Evolutionary conservation across 1,140 invertebrate genomes (phyloP).

Genomic region (Drosophila fuyamai): DNA sequence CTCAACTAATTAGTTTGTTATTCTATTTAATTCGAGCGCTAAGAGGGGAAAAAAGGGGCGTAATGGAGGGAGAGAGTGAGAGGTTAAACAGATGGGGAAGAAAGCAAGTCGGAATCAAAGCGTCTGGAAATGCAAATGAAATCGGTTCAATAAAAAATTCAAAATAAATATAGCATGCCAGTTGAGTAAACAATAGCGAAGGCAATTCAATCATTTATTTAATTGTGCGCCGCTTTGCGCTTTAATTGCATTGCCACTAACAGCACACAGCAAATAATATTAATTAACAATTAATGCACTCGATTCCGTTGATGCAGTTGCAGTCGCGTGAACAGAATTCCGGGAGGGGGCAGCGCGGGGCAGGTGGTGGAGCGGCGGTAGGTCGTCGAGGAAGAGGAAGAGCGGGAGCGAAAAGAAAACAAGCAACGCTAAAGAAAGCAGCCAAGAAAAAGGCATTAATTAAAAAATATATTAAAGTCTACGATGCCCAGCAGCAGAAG

Average conservation of each 20-base stretch:
- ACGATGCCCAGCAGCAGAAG: conserved; percentile 5
- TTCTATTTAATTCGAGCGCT: conserved; percentile 70
- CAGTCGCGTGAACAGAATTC: conserved; percentile 40
- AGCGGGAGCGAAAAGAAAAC: conserved; percentile 28
- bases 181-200: conserved; percentile 50
- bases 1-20: conserved; percentile 82
- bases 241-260: conserved; percentile 66
- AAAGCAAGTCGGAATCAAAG: conserved; percentile 20
- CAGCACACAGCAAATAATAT: conserved; percentile 58
- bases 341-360: not conserved
- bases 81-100: conserved; percentile 24
- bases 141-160: conserved; percentile 40
- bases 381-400: conserved; percentile 5
- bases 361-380: not conserved
- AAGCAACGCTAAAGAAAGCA: conserved; percentile 49
- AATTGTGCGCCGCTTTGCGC: conserved; percentile 68
- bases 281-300: conserved; percentile 78
- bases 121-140: conserved; percentile 44
- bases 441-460: conserved; percentile 76
- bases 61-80: not conserved
- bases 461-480: conserved; percentile 72
- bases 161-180: conserved; percentile 25
- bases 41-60: not conserved
- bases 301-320: conserved; percentile 30
- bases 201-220: conserved; percentile 68